phyloP scores from a whole-genome alignment of 1,140 invertebrate genomes.

The Eciton burchellii region DNA sequence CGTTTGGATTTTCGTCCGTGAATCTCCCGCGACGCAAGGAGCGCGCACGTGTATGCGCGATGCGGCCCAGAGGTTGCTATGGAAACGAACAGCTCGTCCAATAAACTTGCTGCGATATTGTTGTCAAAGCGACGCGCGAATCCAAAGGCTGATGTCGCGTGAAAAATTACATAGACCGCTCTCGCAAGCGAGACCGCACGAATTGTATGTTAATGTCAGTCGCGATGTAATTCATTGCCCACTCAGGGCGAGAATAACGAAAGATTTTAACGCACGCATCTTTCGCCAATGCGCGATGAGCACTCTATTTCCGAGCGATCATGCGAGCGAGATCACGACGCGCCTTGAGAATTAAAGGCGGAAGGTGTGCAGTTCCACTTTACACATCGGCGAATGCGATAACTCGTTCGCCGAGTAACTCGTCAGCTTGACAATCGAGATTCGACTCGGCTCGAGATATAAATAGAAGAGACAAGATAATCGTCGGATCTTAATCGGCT shows the following conservation, averaged over 20 bases:
- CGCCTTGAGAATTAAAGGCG: not conserved
- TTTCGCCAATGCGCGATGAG: not conserved
- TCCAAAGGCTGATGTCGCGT: conserved; percentile 8
- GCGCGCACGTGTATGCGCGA: not conserved
- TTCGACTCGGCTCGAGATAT: too few relatives aligned
- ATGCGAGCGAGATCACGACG: not conserved
- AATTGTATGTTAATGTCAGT: conserved; percentile 53
- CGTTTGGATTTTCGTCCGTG: not conserved
- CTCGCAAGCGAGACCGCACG: not conserved
- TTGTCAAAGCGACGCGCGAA: not conserved
- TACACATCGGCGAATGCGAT: too few relatives aligned
- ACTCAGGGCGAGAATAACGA: conserved; percentile 14
- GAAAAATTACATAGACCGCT: conserved; percentile 28
- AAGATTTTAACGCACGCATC: conserved; percentile 13
- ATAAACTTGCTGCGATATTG: not conserved
- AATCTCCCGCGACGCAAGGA: not conserved
- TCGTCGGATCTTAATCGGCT: too few relatives aligned
- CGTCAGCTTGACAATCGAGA: too few relatives aligned
- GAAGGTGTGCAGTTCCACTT: too few relatives aligned
- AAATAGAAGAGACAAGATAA: too few relatives aligned
- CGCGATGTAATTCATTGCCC: conserved; percentile 35
- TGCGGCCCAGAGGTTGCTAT: not conserved
- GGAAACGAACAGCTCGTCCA: not conserved
- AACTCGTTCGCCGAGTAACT: too few relatives aligned
- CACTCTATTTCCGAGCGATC: conserved; percentile 1